Percentiles rank a stretch among this genome's conserved stretches.
These are phyloP conservation scores for Balearica regulorum DNA, from an alignment of 2,797 vertebrate genomes.

Conservation along the genomic window DNA sequence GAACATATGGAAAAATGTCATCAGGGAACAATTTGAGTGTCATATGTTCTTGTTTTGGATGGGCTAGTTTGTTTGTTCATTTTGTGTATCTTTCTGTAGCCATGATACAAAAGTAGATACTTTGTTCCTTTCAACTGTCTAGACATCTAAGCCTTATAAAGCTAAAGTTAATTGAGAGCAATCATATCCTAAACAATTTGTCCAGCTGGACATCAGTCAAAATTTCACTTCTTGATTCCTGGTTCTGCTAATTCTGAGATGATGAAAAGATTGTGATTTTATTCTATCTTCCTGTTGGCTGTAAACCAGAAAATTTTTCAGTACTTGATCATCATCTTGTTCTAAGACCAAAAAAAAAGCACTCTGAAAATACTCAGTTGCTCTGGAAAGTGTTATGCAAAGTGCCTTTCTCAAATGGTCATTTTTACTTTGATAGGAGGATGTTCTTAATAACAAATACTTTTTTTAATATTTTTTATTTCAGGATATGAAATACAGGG, in stretches of 20 bases:
- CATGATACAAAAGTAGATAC: not conserved
- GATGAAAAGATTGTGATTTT: not conserved
- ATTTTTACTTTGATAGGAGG: not conserved
- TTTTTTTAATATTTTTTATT: not conserved
- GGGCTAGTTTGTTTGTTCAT: not conserved
- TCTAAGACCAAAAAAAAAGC: not conserved
- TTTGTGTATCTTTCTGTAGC: not conserved
- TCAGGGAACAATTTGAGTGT: not conserved
- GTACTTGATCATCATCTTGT: not conserved
- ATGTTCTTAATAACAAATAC: not conserved
- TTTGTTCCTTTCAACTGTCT: not conserved
- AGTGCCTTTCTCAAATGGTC: not conserved
- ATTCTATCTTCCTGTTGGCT: not conserved
- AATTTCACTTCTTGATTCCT: not conserved
- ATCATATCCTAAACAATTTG: not conserved
- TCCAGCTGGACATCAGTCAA: not conserved
- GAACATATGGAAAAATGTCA: not conserved
- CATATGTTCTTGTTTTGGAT: not conserved
- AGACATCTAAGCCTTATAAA: not conserved
- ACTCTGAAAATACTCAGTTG: not conserved
- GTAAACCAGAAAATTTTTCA: not conserved
- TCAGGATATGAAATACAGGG: conserved; percentile 87
- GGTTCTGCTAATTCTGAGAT: not conserved
- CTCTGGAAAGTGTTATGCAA: not conserved
- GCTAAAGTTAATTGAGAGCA: not conserved